These are phyloP conservation scores for Chrysocyon brachyurus DNA, from an alignment of 2,797 vertebrate genomes.

Conservation along the genomic window DNA sequence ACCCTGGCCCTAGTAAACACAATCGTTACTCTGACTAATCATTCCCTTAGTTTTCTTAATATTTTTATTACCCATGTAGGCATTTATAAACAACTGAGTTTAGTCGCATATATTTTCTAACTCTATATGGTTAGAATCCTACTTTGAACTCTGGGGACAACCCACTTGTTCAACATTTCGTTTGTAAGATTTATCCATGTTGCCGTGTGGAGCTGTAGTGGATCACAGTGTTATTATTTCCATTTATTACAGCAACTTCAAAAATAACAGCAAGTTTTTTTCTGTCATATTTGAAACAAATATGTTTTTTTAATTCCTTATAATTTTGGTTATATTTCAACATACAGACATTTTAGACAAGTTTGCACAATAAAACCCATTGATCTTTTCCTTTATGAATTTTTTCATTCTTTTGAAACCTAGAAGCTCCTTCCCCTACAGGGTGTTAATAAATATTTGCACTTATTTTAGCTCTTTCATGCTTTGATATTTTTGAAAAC, in stretches of 20 bases:
- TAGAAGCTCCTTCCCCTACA: neutral
- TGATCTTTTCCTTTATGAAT: slow-evolving; percentile 50
- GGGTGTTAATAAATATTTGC: slow-evolving; percentile 56
- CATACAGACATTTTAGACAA: neutral
- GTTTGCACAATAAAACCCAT: neutral
- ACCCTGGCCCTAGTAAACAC: neutral
- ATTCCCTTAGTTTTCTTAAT: neutral
- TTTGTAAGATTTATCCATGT: neutral
- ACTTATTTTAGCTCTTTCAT: slow-evolving; percentile 55
- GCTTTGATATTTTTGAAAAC: slow-evolving; percentile 3
- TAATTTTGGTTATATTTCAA: slow-evolving; percentile 61
- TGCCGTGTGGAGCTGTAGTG: neutral
- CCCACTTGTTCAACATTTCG: neutral
- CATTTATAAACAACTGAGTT: neutral
- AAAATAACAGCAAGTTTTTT: neutral
- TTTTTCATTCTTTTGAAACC: slow-evolving; percentile 60
- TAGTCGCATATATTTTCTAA: neutral
- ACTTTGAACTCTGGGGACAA: neutral
- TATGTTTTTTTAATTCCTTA: neutral
- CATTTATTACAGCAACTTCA: slow-evolving; percentile 1
- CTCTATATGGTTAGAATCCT: neutral
- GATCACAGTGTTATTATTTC: neutral
- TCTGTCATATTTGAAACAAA: neutral
- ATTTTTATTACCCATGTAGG: neutral
- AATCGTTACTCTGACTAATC: neutral